phyloP scores from a whole-genome alignment of 2,113 vertebrate genomes.

The Micronycteris hirsuta region DNA sequence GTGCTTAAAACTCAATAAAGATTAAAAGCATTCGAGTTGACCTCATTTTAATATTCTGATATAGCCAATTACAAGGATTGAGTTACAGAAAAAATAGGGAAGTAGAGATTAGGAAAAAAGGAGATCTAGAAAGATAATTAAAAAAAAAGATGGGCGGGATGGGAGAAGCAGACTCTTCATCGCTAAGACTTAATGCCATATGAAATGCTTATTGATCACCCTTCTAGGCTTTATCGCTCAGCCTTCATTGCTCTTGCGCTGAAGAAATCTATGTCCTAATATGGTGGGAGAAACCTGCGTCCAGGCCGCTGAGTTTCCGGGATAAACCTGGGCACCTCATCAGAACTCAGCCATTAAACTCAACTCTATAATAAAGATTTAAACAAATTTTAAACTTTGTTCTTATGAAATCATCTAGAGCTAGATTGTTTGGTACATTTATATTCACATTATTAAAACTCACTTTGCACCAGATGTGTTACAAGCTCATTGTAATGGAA shows the following conservation, averaged over 20 bases:
- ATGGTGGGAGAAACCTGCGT: neutral
- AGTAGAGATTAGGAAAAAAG: neutral
- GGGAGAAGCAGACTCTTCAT: neutral
- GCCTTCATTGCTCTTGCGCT: neutral
- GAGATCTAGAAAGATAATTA: neutral
- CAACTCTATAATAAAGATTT: neutral
- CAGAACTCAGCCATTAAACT: neutral
- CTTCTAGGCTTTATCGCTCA: neutral
- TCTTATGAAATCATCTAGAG: constrained; percentile 15
- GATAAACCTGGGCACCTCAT: neutral
- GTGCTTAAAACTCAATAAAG: constrained; percentile 8
- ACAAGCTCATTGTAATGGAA: neutral
- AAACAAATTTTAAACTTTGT: neutral
- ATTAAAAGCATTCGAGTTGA: constrained; percentile 19
- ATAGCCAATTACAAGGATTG: neutral
- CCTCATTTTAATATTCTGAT: constrained; percentile 39
- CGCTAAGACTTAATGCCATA: neutral
- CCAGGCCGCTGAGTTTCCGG: neutral
- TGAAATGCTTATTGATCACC: neutral
- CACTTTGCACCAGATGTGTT: neutral
- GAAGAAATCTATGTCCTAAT: neutral
- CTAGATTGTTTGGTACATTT: constrained; percentile 3
- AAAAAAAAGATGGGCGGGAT: neutral
- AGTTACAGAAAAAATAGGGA: neutral
- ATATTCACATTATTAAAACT: constrained; percentile 21